phyloP scores from a whole-genome alignment of 1,140 invertebrate species.

The Nasonia longicornis region DNA sequence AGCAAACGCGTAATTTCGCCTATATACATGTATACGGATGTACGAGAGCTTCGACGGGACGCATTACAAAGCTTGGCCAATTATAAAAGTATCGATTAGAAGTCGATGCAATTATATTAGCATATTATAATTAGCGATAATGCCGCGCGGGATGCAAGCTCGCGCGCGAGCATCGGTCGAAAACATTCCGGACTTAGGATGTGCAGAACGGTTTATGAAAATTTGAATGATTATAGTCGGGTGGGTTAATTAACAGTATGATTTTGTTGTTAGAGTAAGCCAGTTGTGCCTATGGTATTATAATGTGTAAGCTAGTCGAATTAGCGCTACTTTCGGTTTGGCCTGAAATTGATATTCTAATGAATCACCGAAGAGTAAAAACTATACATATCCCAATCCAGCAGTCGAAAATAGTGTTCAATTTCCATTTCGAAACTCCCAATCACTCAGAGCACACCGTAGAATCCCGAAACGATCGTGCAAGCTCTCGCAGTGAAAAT shows the following conservation, averaged over 20 bases:
- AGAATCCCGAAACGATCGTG: neutral
- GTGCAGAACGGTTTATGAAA: too few relatives aligned
- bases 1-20: conserved; percentile 41
- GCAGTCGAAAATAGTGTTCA: neutral
- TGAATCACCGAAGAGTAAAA: too few relatives aligned
- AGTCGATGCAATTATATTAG: conserved; percentile 45
- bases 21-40: conserved; percentile 40
- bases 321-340: too few relatives aligned
- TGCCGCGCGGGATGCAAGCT: neutral
- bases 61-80: conserved; percentile 42
- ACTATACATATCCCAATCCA: neutral
- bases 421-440: neutral
- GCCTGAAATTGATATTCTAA: too few relatives aligned
- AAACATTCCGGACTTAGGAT: too few relatives aligned
- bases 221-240: too few relatives aligned
- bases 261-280: too few relatives aligned
- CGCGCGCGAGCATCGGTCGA: too few relatives aligned
- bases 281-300: too few relatives aligned
- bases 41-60: neutral
- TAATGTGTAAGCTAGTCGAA: too few relatives aligned
- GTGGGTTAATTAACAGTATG: too few relatives aligned
- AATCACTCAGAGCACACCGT: neutral
- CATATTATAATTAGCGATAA: conserved; percentile 41
- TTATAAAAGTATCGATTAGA: conserved; percentile 47
- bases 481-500: neutral